phyloP scores from a whole-genome alignment of 2,113 vertebrate species.

The Ictalurus punctatus region DNA sequence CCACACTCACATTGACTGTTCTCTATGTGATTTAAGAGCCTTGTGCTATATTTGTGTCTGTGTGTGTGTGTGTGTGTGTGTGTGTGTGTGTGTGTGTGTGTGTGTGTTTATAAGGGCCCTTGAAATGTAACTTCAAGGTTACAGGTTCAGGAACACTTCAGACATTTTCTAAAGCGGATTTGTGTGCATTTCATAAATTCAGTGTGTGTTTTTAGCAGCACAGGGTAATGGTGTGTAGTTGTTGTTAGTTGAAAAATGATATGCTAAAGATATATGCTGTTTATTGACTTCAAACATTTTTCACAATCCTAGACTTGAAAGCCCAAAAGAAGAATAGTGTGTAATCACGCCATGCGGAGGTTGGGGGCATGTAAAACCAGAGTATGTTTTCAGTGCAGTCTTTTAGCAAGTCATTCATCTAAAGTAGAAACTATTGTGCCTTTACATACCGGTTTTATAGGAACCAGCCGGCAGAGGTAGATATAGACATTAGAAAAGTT shows the following conservation, averaged over 20 bases:
- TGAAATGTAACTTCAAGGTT: constrained; percentile 10
- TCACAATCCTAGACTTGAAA: not conserved
- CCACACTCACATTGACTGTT: not conserved
- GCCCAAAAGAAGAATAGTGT: not conserved
- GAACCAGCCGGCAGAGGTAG: not conserved
- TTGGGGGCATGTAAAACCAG: not conserved
- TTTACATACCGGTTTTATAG: not conserved
- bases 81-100: not conserved
- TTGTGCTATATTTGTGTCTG: constrained; percentile 19
- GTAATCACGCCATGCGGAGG: not conserved
- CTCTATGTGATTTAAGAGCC: constrained; percentile 11
- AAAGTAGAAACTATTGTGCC: not conserved
- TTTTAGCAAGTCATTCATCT: not conserved
- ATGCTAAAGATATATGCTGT: not conserved
- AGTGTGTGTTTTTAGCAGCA: not conserved
- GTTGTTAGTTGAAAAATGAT: not conserved
- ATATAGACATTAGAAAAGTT: not conserved
- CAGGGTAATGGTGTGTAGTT: not conserved
- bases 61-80: not conserved
- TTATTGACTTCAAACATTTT: not conserved
- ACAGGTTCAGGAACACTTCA: not conserved
- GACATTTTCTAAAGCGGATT: not conserved
- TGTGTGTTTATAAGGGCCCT: not conserved
- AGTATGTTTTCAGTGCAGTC: not conserved
- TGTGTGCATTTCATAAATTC: not conserved